Conservation (phyloP, 37 sponge, comb jelly and placozoan genomes). For the Axinella damicornis region DNA sequence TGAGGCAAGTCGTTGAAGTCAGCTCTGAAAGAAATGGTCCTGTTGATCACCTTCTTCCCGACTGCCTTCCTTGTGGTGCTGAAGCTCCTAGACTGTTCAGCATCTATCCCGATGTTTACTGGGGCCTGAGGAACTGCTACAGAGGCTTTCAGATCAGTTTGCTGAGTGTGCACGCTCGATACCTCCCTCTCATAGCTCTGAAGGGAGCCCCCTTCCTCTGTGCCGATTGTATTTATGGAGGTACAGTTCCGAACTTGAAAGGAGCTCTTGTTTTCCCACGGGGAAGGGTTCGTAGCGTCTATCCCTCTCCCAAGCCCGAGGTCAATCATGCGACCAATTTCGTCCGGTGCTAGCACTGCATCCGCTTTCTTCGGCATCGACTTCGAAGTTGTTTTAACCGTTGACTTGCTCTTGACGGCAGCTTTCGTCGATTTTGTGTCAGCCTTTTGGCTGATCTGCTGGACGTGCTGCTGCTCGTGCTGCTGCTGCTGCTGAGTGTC, state of each 20-base stretch:
- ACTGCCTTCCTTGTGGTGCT: slow-evolving; percentile 24
- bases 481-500: no score
- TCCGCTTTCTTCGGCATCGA: background rate
- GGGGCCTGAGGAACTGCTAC: slow-evolving; percentile 18
- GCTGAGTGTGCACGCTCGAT: slow-evolving; percentile 37
- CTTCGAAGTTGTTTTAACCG: no score
- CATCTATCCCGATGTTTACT: slow-evolving; percentile 51
- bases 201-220: slow-evolving; percentile 61
- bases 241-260: slow-evolving; percentile 61
- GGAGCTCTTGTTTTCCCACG: slow-evolving; percentile 71
- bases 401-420: no score
- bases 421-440: no score
- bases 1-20: slow-evolving; percentile 43
- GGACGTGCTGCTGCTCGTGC: no score
- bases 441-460: no score
- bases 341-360: slow-evolving; percentile 5
- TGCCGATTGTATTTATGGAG: slow-evolving; percentile 40
- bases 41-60: slow-evolving; percentile 50
- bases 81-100: slow-evolving; percentile 36
- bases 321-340: slow-evolving; percentile 37
- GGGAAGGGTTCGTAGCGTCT: slow-evolving; percentile 59
- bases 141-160: slow-evolving; percentile 43
- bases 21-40: slow-evolving; percentile 53
- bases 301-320: slow-evolving; percentile 76
- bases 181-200: slow-evolving; percentile 54